Evolutionary conservation across 2,113 vertebrate species (phyloP).

Genomic region (Mionectes macconnelli): DNA sequence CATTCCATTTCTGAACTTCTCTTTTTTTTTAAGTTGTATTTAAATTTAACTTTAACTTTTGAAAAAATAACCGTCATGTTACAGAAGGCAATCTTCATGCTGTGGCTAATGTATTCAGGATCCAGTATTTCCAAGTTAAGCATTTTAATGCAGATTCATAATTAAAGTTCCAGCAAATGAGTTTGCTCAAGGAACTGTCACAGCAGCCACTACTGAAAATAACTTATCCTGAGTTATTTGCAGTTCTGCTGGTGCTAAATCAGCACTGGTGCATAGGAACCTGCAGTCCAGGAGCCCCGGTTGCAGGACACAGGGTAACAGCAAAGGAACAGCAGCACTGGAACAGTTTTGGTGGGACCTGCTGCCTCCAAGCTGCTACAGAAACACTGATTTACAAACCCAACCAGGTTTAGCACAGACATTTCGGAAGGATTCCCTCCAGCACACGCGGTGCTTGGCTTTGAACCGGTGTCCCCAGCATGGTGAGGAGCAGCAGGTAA

Average conservation of each 20-base stretch:
- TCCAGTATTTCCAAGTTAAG: constrained; percentile 6
- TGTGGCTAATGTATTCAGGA: neutral
- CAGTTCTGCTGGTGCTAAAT: neutral
- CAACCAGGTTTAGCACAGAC: neutral
- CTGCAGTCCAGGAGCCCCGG: neutral
- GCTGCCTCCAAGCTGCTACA: neutral
- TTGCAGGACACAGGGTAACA: neutral
- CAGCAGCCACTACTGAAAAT: neutral
- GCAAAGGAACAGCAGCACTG: neutral
- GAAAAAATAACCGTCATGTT: neutral
- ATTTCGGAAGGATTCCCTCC: neutral
- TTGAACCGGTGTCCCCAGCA: neutral
- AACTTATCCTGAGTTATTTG: neutral
- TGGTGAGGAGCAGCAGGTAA: neutral
- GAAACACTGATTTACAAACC: neutral
- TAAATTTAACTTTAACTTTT: neutral
- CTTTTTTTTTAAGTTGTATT: neutral
- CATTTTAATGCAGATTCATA: constrained; percentile 25
- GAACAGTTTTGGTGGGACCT: neutral
- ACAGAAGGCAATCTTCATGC: constrained; percentile 1
- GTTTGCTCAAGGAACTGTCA: constrained; percentile 9
- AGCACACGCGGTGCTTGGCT: neutral
- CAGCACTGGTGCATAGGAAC: neutral
- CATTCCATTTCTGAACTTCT: neutral
- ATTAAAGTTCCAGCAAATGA: constrained; percentile 15